Conservation (phyloP, 2,888 invertebrate genomes). For the Arctia plantaginis region DNA sequence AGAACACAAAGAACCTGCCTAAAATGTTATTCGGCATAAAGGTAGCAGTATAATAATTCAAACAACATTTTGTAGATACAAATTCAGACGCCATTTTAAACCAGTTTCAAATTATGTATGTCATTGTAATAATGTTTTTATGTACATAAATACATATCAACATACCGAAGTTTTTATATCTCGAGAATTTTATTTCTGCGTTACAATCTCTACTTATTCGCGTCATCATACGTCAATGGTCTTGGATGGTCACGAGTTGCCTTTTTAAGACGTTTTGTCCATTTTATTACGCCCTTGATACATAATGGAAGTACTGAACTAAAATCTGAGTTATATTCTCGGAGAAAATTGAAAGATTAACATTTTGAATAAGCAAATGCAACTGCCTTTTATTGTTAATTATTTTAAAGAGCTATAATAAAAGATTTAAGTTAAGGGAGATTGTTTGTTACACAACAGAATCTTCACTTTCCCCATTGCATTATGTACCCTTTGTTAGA, state of each 20-base stretch:
- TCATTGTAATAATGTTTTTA: conserved; percentile 64
- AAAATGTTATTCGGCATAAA: conserved; percentile 41
- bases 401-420: not conserved
- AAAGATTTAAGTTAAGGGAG: not conserved
- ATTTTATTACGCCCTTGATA: conserved; percentile 17
- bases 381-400: not conserved
- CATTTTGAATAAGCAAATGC: conserved; percentile 2
- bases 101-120: conserved; percentile 65
- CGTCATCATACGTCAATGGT: conserved; percentile 30
- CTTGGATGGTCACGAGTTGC: conserved; percentile 17
- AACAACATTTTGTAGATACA: conserved; percentile 43
- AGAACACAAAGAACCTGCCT: conserved; percentile 25
- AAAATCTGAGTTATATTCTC: not conserved
- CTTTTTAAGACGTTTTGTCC: conserved; percentile 17
- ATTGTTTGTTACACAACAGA: not conserved
- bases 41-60: conserved; percentile 38
- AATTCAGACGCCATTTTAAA: conserved; percentile 61
- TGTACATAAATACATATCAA: conserved; percentile 63
- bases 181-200: conserved; percentile 55
- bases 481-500: not conserved
- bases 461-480: not conserved
- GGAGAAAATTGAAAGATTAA: not conserved
- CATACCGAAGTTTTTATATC: conserved; percentile 51
- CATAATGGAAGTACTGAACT: not conserved
- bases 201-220: conserved; percentile 35